phyloP scores from a whole-genome alignment of 2,797 vertebrate genomes.

The Melanotaenia maccullochi region DNA sequence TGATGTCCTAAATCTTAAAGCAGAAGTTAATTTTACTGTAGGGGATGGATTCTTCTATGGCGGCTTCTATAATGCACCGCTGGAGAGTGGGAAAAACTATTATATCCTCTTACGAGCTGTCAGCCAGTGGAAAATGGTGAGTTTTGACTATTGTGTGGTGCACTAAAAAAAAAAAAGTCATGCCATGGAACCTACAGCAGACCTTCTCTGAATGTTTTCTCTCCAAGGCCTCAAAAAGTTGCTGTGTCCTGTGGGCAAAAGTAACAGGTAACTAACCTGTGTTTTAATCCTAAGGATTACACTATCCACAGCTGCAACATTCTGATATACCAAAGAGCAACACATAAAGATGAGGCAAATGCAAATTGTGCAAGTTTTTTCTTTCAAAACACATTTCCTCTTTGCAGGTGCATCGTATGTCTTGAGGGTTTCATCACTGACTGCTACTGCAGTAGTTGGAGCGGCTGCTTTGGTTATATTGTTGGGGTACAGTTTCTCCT shows the following conservation, averaged over 20 bases:
- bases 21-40: slow-evolving; percentile 84
- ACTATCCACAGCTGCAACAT: not conserved
- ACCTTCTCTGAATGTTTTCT: slow-evolving; percentile 30
- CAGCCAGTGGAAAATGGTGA: slow-evolving; percentile 91
- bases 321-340: not conserved
- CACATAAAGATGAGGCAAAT: not conserved
- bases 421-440: slow-evolving; percentile 67
- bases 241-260: slow-evolving; percentile 84
- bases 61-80: slow-evolving; percentile 88
- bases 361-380: not conserved
- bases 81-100: slow-evolving; percentile 87
- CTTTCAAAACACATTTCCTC: not conserved
- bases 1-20: slow-evolving; percentile 74
- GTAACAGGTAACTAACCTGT: slow-evolving; percentile 69
- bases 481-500: slow-evolving; percentile 59
- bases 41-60: slow-evolving; percentile 90
- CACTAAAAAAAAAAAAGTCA: not conserved
- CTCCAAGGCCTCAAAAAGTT: slow-evolving; percentile 73
- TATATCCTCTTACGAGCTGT: slow-evolving; percentile 88
- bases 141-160: slow-evolving; percentile 20
- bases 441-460: slow-evolving; percentile 59
- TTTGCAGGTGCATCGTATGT: slow-evolving; percentile 73
- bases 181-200: not conserved
- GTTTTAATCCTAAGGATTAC: not conserved
- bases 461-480: slow-evolving; percentile 56